Evolutionary conservation across 2,888 invertebrate genomes (phyloP), one percentile per base, ranked within the genome.

Genomic region (Operophtera brumata): DNA sequence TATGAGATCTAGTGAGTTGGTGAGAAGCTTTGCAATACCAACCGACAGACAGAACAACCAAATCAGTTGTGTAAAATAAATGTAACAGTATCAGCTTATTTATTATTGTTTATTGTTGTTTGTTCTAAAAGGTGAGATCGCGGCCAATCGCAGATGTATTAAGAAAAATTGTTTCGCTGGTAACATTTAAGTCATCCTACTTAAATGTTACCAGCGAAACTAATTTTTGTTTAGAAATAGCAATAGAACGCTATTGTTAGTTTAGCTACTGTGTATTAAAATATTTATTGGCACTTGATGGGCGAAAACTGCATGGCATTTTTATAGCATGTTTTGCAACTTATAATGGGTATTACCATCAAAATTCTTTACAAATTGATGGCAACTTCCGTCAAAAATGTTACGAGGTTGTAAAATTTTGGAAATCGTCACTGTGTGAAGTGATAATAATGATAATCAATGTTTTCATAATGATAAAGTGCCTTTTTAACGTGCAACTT

Each of bases 361-460:
- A 14, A 59, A 55, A 54, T 46, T 49, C 48, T 48, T 39, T 26
- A 48, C 55, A 52, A 49, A 59, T 36, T 53, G 51, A 54, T 47
- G 48, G 35, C 44, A 39, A 37, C 47, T 44, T 45, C 44, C 35
- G 44, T 52, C 30, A 42, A 49, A 42, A 20, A 36, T 53, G 46
- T 47, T 56, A 56, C 32, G 47, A 45, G 39, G 48, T 36, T 6
- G 34, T 57, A 48, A 57, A 57, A 14, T 39, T 49, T 44, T 40
- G 25, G 14, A 42, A 48, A 56, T 36, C 48, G 52, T 57, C 57
- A 28, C 28, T 20, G 48, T 57, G 57, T 52, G 52, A 57, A 57
- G 46, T 50, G 39, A 40, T 48, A 20, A 53, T 54, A 54, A 64
- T 64, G 55, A 41, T 47, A 41, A 53, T 49, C 54, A 54, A 57